Conservation (phyloP, 2,797 vertebrate genomes). For the Hipposideros larvatus region DNA sequence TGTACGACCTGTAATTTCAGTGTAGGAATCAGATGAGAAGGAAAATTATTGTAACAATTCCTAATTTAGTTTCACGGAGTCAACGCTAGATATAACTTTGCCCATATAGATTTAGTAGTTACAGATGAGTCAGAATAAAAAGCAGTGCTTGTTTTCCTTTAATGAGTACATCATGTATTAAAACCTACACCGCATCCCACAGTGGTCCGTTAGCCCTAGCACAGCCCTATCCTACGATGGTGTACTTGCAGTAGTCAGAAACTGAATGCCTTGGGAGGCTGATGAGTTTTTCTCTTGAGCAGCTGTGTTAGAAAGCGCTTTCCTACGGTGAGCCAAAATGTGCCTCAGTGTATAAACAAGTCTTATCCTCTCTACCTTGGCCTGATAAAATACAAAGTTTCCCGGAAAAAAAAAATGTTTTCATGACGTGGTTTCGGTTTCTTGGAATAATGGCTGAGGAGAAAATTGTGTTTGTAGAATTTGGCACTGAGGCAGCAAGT, state of each 20-base stretch:
- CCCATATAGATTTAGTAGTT: not conserved
- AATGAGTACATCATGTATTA: not conserved
- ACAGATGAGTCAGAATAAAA: conserved; percentile 1
- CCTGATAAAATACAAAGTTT: not conserved
- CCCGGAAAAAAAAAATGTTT: not conserved
- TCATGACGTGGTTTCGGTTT: not conserved
- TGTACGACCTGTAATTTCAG: conserved; percentile 16
- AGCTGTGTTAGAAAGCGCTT: not conserved
- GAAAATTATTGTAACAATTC: not conserved
- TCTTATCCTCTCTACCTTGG: not conserved
- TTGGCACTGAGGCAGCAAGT: not conserved
- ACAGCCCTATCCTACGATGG: not conserved
- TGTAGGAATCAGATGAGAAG: not conserved
- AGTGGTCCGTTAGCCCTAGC: fast-evolving
- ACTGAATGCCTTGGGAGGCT: not conserved
- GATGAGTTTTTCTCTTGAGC: not conserved
- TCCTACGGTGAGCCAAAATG: not conserved
- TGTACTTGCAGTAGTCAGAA: not conserved
- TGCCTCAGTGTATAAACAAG: not conserved
- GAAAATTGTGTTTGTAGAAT: not conserved
- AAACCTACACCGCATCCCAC: not conserved
- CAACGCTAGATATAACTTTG: not conserved
- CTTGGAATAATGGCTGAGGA: not conserved
- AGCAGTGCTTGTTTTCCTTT: conserved; percentile 1
- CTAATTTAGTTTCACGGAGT: not conserved